Evolutionary conservation across 2,888 invertebrate species (phyloP), one percentile per base, ranked within the genome.

Genomic region (Ischnura elegans): DNA sequence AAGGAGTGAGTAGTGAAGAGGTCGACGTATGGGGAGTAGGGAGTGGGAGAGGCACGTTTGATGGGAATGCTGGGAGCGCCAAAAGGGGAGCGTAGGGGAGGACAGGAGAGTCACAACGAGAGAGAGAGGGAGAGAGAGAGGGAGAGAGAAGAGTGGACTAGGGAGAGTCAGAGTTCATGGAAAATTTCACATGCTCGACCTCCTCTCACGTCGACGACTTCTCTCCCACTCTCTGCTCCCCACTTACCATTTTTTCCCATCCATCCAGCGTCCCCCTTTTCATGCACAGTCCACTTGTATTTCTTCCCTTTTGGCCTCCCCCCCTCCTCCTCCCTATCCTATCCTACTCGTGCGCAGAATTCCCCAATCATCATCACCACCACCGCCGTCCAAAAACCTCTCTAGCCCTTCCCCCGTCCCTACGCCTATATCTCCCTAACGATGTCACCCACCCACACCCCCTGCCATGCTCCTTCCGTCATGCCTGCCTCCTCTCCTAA

Each of bases 311-410:
- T 90, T 45, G 10, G n/a, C 42, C 42, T 10, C 36, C 36, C 36
- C 10, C 76, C 13, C 36, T 76, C 36, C 36, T 16, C 76, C 16
- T 13, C 4, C 61, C 61, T 6, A 47, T 10, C 47, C 47, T 16
- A 47, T 36, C n/a, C 76, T 36, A 36, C 76, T 36, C 13, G 51
- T 51, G 76, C 2, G 76, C 76, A 3, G 76, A 29, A 29, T 76
- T 76, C 76, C 36, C 76, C 76, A 76, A 76, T 76, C 76, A 76
- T 76, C 76, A 76, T 76, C 76, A 76, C 36, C 76, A 76, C 36
- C 76, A 76, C 36, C 76, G 36, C 36, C 76, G 16, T 36, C 29
- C 16, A 36, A 36, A n/a, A 36, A n/a, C n/a, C 61, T n/a, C 21
- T n/a, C n/a, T n/a, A 6, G n/a, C 61, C 61, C 29, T 13, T 0